Conservation (phyloP, 2,888 invertebrate genomes). For the Perithous albicinctus region DNA sequence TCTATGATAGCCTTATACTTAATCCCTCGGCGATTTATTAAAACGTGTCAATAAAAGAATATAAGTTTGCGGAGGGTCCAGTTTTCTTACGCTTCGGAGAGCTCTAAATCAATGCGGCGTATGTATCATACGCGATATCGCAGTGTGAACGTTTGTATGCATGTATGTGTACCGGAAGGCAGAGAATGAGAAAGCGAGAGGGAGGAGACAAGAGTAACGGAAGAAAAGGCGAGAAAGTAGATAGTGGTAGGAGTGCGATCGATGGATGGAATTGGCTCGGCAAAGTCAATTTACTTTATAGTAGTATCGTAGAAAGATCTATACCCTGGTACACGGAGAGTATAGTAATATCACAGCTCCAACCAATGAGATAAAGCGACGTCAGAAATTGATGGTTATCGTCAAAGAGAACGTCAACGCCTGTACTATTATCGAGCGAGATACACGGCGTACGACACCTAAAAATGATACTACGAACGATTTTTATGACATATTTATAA, state of each 20-base stretch:
- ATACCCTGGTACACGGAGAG: neutral
- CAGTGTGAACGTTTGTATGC: neutral
- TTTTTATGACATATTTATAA: too few relatives aligned
- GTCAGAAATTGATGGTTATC: neutral
- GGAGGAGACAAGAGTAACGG: neutral
- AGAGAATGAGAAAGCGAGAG: constrained; percentile 33
- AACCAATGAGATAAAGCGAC: neutral
- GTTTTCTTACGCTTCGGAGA: constrained; percentile 39
- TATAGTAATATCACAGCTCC: neutral
- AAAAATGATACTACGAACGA: neutral
- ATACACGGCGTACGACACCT: neutral
- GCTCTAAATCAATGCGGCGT: constrained; percentile 52
- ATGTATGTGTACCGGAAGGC: constrained; percentile 19
- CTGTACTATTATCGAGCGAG: neutral
- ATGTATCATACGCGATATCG: neutral
- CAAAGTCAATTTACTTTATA: constrained; percentile 54
- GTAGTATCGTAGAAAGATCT: constrained; percentile 1
- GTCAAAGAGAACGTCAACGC: neutral
- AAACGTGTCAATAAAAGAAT: constrained; percentile 66
- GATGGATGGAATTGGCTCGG: constrained; percentile 30
- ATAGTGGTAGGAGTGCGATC: constrained; percentile 7
- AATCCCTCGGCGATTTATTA: constrained; percentile 58
- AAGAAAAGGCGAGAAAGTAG: neutral
- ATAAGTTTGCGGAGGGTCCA: constrained; percentile 53
- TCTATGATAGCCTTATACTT: constrained; percentile 2